These are phyloP conservation scores for Tiliqua scincoides DNA, from an alignment of 2,113 vertebrate genomes.

Conservation along the genomic window DNA sequence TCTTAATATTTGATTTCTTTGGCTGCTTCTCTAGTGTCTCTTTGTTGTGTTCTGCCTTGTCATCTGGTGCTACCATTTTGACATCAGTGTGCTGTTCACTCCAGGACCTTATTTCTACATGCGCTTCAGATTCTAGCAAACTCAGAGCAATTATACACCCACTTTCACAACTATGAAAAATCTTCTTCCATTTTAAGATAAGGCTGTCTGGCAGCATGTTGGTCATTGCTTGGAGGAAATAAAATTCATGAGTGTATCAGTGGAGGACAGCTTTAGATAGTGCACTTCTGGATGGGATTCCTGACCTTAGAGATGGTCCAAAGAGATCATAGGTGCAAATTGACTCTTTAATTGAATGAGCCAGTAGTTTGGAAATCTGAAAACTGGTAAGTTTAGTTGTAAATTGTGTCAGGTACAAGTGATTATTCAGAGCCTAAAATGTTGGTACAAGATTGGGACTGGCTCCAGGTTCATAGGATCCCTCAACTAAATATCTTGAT, in stretches of 20 bases:
- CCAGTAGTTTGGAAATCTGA: neutral
- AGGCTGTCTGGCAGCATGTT: slow-evolving; percentile 60
- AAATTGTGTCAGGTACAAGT: neutral
- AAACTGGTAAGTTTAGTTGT: neutral
- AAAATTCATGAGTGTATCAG: neutral
- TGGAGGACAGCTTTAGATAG: neutral
- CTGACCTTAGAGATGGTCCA: neutral
- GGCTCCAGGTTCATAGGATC: too few species aligned
- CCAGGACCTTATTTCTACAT: slow-evolving; percentile 51
- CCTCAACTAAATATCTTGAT: too few species aligned
- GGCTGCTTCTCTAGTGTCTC: neutral
- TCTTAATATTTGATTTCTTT: slow-evolving; percentile 1
- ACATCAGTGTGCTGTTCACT: slow-evolving; percentile 52
- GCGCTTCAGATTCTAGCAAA: slow-evolving; percentile 61
- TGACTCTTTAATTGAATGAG: neutral
- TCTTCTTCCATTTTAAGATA: slow-evolving; percentile 63
- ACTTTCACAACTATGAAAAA: slow-evolving; percentile 61
- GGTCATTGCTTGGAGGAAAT: slow-evolving; percentile 54
- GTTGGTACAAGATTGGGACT: too few species aligned
- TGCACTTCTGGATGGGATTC: neutral
- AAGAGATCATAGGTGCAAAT: neutral
- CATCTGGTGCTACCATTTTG: slow-evolving; percentile 21
- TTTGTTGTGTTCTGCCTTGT: slow-evolving; percentile 17
- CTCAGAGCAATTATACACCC: slow-evolving; percentile 62
- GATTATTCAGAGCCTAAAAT: neutral